Evolutionary conservation across 2,888 invertebrate genomes (phyloP).

Genomic region (Dasypolia templi): DNA sequence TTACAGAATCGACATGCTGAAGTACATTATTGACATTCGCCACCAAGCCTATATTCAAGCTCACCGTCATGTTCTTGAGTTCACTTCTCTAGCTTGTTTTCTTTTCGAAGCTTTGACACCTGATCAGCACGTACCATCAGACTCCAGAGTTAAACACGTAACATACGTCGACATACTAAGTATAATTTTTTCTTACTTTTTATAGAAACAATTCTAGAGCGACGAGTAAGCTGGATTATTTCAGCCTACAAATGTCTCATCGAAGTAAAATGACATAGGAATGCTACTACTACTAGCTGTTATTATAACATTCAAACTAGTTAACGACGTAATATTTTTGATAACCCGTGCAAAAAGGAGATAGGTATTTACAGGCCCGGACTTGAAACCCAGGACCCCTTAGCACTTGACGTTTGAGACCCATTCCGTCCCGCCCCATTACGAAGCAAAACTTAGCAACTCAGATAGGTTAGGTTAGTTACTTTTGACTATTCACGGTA

Average conservation of each 20-base stretch:
- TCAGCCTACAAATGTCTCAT: constrained; percentile 3
- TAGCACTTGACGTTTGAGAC: neutral
- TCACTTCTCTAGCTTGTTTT: neutral
- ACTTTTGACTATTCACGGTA: neutral
- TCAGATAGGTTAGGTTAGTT: neutral
- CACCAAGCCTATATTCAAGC: neutral
- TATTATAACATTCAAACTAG: constrained; percentile 5
- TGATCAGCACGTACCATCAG: neutral
- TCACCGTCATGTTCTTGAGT: neutral
- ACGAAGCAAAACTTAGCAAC: neutral
- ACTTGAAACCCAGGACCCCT: neutral
- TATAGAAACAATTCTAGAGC: neutral
- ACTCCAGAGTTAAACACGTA: neutral
- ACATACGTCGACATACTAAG: neutral
- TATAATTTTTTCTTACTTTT: neutral
- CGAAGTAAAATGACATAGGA: neutral
- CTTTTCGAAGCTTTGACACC: neutral
- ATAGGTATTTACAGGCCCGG: neutral
- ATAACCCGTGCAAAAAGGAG: neutral
- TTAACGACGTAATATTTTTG: neutral
- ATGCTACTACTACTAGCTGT: constrained; percentile 12
- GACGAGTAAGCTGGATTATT: constrained; percentile 3
- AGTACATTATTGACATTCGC: neutral
- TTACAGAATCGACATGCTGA: too few relatives aligned
- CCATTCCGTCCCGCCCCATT: too few relatives aligned